Conservation (phyloP, 2,888 invertebrate species). For the Oegoconia quadripuncta region DNA sequence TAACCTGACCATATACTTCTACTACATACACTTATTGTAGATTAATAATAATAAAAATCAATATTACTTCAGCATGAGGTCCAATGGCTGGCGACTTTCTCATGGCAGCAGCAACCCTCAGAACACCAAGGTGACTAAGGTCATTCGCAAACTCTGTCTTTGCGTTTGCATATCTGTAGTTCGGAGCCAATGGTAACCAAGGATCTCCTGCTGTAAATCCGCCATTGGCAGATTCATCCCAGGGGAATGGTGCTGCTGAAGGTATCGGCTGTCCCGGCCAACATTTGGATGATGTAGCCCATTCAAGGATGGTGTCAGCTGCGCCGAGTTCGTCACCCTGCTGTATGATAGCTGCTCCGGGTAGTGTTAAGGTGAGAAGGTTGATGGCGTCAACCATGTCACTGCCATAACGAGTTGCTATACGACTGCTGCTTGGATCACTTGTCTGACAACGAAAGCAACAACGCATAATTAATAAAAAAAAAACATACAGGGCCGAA, state of each 20-base stretch:
- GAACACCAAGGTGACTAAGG: constrained; percentile 68
- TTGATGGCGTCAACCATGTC: constrained; percentile 84
- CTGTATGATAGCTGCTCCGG: constrained; percentile 87
- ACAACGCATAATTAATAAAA: constrained; percentile 1
- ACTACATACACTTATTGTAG: not conserved
- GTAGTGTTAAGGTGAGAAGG: constrained; percentile 83
- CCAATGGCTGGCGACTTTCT: constrained; percentile 65
- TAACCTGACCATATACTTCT: too few species aligned
- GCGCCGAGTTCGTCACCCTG: constrained; percentile 89
- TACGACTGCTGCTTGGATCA: constrained; percentile 36
- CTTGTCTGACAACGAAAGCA: constrained; percentile 71
- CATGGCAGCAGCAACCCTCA: constrained; percentile 57
- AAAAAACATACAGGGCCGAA: not conserved
- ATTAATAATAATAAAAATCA: not conserved
- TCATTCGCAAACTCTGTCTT: constrained; percentile 70
- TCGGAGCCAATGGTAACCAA: constrained; percentile 84
- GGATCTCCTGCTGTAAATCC: constrained; percentile 77
- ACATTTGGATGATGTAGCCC: constrained; percentile 64
- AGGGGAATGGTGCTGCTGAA: constrained; percentile 58
- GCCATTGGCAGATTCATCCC: constrained; percentile 67
- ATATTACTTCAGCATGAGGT: constrained; percentile 59
- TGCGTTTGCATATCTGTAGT: constrained; percentile 82
- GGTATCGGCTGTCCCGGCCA: constrained; percentile 60
- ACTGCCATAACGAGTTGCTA: constrained; percentile 81
- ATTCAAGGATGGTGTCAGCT: constrained; percentile 74